Evolutionary conservation across 1,140 invertebrate species (phyloP), one percentile per base, ranked within the genome.

Genomic region (Drosophila simulans): DNA sequence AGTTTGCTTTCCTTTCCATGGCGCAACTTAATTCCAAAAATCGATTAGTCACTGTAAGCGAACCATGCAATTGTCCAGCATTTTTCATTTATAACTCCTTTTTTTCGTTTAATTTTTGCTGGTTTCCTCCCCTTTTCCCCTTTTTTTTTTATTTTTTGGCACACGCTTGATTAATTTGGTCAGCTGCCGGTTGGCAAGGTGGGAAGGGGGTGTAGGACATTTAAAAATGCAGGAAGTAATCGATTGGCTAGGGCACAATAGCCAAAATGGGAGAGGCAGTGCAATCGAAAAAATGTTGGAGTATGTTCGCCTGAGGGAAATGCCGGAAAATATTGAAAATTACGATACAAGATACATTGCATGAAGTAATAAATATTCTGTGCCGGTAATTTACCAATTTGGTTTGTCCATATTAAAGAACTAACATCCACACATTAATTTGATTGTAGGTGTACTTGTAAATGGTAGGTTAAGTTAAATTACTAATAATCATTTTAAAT

Each of bases 31-130:
- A 79, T 85, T 75, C 75, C 60, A 75, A 79, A 88, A 86, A 86
- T 86, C 83, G 78, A 86, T 88, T 86, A 88, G 78, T 88, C 83
- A 86, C 83, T 88, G 83, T 82, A 83, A 81, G 64, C 54, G 70
- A 86, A 81, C 64, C 78, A 64, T 79, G 82, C 82, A 86, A 86
- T 86, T 86, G 82, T 71, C 66, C 53, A 70, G 77, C 77, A 80
- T 73, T 85, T 73, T 77, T 74, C 58, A 77, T 77, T 69, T 76
- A 77, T 77, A 77, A 68, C 72, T 77, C 73, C 12, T 40, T 73
- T 74, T 51, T 59, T 53, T 54, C 53, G 53, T 45, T 54, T 34
- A 37, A 37, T 48, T 68, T 75, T 40, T 63, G 17, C 64, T 70
- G 42, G 66, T 70, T 56, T 70, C 51, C 55, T 70, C 65, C 65